Evolutionary conservation across 2,888 invertebrate species (phyloP).

Genomic region (Cheilosia vulpina): DNA sequence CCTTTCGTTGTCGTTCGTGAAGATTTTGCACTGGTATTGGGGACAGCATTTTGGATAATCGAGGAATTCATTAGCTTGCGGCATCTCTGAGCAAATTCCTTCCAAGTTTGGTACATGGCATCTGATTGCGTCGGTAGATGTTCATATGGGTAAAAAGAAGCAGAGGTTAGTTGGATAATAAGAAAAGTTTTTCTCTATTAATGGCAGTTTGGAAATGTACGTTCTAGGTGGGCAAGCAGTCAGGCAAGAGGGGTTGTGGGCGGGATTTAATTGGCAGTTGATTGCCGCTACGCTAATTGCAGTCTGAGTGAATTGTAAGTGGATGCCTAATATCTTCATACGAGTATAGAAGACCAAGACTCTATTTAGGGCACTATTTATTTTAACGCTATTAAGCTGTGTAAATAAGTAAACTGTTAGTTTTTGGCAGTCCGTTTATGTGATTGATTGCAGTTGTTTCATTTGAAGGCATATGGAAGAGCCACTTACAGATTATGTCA

Average conservation of each 20-base stretch:
- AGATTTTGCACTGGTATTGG: conserved; percentile 79
- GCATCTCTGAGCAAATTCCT: conserved; percentile 78
- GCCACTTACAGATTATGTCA: no score
- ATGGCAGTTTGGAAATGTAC: conserved; percentile 9
- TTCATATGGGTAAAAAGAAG: neutral
- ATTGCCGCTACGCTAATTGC: conserved; percentile 4
- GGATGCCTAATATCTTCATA: no score
- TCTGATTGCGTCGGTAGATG: conserved; percentile 72
- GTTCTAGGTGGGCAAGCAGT: neutral
- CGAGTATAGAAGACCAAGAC: no score
- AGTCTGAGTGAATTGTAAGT: conserved; percentile 9
- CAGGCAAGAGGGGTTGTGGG: neutral
- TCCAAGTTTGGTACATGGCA: conserved; percentile 79
- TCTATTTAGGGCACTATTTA: no score
- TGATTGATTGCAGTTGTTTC: no score
- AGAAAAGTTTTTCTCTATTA: conserved; percentile 16
- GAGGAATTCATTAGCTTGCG: conserved; percentile 77
- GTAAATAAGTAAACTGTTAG: no score
- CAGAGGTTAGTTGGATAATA: conserved; percentile 13
- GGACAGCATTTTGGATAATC: conserved; percentile 82
- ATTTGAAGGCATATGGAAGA: no score
- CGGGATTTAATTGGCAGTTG: conserved; percentile 10
- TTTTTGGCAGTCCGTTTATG: no score
- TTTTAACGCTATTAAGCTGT: no score
- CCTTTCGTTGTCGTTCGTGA: conserved; percentile 76